A percentile compares a stretch with the other conserved stretches of the same genome.
Evolutionary conservation across 1,140 invertebrate species (phyloP).

Genomic region (Sitodiplosis mosellana): DNA sequence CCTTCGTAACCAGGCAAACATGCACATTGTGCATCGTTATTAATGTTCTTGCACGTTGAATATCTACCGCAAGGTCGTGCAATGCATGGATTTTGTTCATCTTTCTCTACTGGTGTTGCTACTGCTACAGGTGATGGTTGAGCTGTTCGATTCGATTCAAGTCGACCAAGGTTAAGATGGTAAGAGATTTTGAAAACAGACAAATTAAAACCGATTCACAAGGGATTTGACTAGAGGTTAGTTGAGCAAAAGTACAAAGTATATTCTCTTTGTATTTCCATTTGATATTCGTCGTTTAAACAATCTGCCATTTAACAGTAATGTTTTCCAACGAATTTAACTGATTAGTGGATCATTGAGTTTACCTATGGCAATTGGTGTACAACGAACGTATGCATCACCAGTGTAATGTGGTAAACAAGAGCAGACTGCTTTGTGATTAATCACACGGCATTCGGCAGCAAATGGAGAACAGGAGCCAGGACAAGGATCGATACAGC

Average conservation of each 20-base stretch:
- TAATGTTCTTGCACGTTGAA: slow-evolving; percentile 41
- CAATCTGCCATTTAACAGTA: no score
- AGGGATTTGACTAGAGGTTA: no score
- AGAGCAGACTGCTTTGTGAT: slow-evolving; percentile 54
- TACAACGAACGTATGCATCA: slow-evolving; percentile 58
- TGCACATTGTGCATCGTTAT: slow-evolving; percentile 36
- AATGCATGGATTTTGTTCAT: slow-evolving; percentile 36
- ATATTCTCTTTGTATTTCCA: no score
- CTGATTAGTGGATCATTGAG: slow-evolving; percentile 23
- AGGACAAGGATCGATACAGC: slow-evolving; percentile 68
- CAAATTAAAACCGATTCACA: neutral
- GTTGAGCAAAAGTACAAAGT: no score
- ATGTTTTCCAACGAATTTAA: no score
- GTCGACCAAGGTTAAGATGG: neutral
- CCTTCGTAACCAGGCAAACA: slow-evolving; percentile 41
- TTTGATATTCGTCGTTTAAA: no score
- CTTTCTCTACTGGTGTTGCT: slow-evolving; percentile 11
- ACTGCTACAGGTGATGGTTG: slow-evolving; percentile 4
- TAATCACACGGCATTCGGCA: slow-evolving; percentile 51
- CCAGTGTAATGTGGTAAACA: slow-evolving; percentile 53
- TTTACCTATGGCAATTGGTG: slow-evolving; percentile 37
- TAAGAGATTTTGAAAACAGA: no score
- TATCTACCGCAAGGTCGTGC: slow-evolving; percentile 62
- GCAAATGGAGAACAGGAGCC: slow-evolving; percentile 50
- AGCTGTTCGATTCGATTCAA: neutral